A percentile compares a stretch with the other conserved stretches of the same genome.
phyloP scores from a whole-genome alignment of 2,113 vertebrate genomes.

The Ploceus nigricollis region DNA sequence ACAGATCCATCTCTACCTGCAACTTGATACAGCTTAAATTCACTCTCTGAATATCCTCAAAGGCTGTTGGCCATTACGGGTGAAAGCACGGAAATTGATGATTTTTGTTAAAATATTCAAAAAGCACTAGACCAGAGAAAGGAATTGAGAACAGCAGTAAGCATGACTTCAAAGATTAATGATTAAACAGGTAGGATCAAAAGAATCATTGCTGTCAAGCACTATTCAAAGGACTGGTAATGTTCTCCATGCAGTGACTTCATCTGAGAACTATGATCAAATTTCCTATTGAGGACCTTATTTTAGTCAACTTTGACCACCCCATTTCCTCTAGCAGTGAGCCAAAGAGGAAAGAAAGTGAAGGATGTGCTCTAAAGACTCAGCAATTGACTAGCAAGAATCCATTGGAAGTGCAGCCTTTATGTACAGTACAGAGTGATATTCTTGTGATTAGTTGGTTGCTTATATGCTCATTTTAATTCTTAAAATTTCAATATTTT shows the following conservation, averaged over 20 bases:
- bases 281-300: not conserved
- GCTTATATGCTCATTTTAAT: not conserved
- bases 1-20: not conserved
- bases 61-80: not conserved
- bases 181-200: not conserved
- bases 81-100: not conserved
- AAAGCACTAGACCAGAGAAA: not conserved
- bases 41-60: not conserved
- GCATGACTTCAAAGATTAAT: not conserved
- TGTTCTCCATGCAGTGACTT: not conserved
- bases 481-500: not conserved
- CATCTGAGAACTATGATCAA: not conserved
- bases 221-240: not conserved
- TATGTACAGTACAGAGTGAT: not conserved
- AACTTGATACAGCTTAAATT: not conserved
- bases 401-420: not conserved
- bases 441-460: not conserved
- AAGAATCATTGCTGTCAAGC: not conserved
- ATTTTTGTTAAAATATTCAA: not conserved
- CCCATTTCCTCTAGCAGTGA: not conserved
- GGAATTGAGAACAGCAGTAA: not conserved
- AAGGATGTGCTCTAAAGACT: not conserved
- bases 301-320: not conserved
- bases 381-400: not conserved
- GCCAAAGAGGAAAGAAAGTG: not conserved